phyloP scores from a whole-genome alignment of 2,797 vertebrate genomes.

The Coregonus ussuriensis region DNA sequence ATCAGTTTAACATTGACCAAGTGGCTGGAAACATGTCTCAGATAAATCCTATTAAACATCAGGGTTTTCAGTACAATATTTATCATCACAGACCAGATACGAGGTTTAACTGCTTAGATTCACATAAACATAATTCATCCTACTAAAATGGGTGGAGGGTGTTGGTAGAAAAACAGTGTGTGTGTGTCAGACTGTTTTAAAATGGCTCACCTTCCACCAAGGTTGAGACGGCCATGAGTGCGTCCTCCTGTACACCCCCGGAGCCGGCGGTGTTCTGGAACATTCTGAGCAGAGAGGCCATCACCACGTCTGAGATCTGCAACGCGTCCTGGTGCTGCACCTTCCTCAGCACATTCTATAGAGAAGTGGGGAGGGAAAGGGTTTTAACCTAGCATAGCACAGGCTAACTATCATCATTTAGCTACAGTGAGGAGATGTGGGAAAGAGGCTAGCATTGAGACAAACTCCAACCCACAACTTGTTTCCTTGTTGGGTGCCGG shows the following conservation, averaged over 20 bases:
- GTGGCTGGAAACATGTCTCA: neutral
- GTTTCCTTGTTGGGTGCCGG: too few species aligned
- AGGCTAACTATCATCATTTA: neutral
- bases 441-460: neutral
- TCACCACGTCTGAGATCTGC: conserved; percentile 97
- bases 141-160: neutral
- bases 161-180: neutral
- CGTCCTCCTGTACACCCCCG: conserved; percentile 93
- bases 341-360: conserved; percentile 91
- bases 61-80: conserved; percentile 11
- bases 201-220: conserved; percentile 88
- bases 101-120: neutral
- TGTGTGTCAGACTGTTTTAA: conserved; percentile 12
- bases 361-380: conserved; percentile 6
- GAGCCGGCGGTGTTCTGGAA: conserved; percentile 97
- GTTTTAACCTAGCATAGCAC: neutral
- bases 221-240: conserved; percentile 96
- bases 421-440: neutral
- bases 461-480: neutral
- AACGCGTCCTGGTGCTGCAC: conserved; percentile 96
- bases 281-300: conserved; percentile 95
- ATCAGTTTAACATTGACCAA: neutral
- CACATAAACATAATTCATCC: neutral
- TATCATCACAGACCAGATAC: conserved; percentile 18
- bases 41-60: neutral